Evolutionary conservation across 2,797 vertebrate species (phyloP), one percentile per base, ranked within the genome.

Genomic region (Lophius americanus): DNA sequence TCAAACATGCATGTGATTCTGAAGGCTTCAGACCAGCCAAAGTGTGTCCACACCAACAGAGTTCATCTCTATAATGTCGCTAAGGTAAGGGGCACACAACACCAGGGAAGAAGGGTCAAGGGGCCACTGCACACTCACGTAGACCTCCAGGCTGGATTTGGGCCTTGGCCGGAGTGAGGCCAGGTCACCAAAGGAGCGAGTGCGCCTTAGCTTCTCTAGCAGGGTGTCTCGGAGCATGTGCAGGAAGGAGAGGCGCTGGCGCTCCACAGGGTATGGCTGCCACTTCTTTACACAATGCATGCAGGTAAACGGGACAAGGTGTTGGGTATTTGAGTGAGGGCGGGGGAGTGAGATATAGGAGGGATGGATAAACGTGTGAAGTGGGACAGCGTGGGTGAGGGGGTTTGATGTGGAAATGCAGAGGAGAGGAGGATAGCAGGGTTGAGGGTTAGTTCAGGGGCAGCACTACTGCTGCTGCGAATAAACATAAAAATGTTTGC

Each of bases 181-280:
- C 94, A 98, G 94, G 93, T 98, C 97, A 82, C 97, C 95, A 92
- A 97, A 96, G 66, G 97, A 98, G 88, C 95, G 95, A 93, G 95
- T 97, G 91, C 95, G 95, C 80, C 94, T 95, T 82, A 98, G 93
- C 93, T 96, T 98, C 93, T 98, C 97, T 91, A 99, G 94, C 89
- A 99, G 95, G 88, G 94, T 93, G 88, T 97, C 96, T 81, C 96
- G 94, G 84, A 98, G 95, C 91, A 94, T 93, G 88, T 96, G 95
- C 92, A 97, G 94, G 92, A 98, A 95, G 86, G 96, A 94, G 87
- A 96, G 87, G 85, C 94, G 93, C 73, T 94, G 96, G 88, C 91
- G 96, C 91, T 95, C 94, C 88, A 93, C 94, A 4, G 94, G 92
- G 74, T 92, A 91, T 51, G 94, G 94, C 81, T 93, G 93, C 96